These are phyloP conservation scores for Polymixis flavicincta DNA, from an alignment of 2,888 invertebrate genomes.

Conservation along the genomic window DNA sequence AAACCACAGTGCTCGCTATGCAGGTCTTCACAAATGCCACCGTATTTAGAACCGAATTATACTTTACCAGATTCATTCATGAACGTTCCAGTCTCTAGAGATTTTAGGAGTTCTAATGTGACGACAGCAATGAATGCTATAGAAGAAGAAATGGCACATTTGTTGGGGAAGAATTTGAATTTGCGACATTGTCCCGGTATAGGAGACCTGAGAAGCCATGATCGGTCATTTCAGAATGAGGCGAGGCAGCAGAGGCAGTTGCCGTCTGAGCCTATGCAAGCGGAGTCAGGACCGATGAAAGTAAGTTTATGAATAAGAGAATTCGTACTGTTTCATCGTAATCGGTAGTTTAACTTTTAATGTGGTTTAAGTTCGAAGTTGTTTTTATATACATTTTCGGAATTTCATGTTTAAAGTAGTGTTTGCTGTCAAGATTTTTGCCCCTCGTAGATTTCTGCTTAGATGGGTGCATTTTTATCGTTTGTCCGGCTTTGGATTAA, in stretches of 20 bases:
- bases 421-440: too few relatives aligned
- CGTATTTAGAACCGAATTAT: slow-evolving; percentile 73
- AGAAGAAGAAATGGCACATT: slow-evolving; percentile 84
- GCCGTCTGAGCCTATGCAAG: slow-evolving; percentile 65
- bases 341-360: not conserved
- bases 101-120: slow-evolving; percentile 76
- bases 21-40: slow-evolving; percentile 78
- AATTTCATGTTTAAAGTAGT: too few relatives aligned
- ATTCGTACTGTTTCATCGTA: not conserved
- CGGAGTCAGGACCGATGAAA: slow-evolving; percentile 74
- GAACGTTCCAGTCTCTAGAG: slow-evolving; percentile 78
- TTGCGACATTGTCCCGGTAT: slow-evolving; percentile 73
- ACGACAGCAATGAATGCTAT: slow-evolving; percentile 79
- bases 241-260: slow-evolving; percentile 42
- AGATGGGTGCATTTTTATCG: too few relatives aligned
- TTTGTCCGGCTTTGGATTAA: too few relatives aligned
- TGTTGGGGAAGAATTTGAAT: slow-evolving; percentile 79
- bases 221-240: slow-evolving; percentile 34
- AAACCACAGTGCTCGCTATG: slow-evolving; percentile 85
- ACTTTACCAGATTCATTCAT: slow-evolving; percentile 74
- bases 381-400: too few relatives aligned
- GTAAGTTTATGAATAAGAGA: slow-evolving; percentile 58
- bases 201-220: slow-evolving; percentile 60
- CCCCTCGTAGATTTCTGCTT: too few relatives aligned
- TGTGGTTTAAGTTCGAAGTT: too few relatives aligned